Conservation (phyloP, 2,113 vertebrate species). For the Balaenoptera acutorostrata region DNA sequence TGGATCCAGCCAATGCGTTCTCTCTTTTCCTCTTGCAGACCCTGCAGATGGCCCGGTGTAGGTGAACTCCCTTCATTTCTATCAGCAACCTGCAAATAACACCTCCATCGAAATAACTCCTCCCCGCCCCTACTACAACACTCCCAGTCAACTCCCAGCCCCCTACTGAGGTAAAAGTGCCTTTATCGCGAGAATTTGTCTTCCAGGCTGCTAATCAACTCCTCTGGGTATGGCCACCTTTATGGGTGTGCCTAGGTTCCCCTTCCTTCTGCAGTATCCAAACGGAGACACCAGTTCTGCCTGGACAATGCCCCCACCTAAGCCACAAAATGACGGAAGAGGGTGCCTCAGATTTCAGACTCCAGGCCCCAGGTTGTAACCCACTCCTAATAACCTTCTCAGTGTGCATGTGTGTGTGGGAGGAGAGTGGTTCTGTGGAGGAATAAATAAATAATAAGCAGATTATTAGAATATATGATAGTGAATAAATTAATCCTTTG, state of each 20-base stretch:
- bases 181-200: constrained; percentile 44
- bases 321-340: constrained; percentile 12
- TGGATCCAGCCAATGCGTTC: not conserved
- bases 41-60: constrained; percentile 67
- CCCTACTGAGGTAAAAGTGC: constrained; percentile 44
- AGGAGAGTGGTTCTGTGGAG: constrained; percentile 26
- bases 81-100: constrained; percentile 35
- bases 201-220: constrained; percentile 43
- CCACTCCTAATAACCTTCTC: constrained; percentile 27
- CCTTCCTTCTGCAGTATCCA: not conserved
- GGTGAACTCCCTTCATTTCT: constrained; percentile 11
- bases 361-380: not conserved
- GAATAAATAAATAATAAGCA: constrained; percentile 55
- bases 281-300: constrained; percentile 13
- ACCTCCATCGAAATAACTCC: constrained; percentile 12
- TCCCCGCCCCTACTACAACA: not conserved
- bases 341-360: not conserved
- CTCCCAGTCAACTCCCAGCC: constrained; percentile 12
- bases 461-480: constrained; percentile 28
- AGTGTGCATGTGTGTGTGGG: not conserved
- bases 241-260: not conserved
- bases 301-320: constrained; percentile 1
- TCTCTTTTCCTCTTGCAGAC: constrained; percentile 49
- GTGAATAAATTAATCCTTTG: constrained; percentile 56
- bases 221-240: constrained; percentile 17